These are phyloP conservation scores for Lepas anatifera DNA, from an alignment of 2,888 invertebrate genomes.

Conservation along the genomic window DNA sequence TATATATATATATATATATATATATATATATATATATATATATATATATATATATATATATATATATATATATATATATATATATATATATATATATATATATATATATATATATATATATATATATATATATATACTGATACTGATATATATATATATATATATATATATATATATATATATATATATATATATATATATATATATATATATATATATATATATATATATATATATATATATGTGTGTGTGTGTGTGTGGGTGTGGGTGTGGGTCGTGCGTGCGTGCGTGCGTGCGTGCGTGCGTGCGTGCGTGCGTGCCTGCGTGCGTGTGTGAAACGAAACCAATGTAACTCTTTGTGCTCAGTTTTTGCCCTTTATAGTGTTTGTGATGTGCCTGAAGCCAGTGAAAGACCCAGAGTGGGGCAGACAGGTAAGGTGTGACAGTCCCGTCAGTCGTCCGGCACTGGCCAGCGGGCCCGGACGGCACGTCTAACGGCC, in stretches of 20 bases:
- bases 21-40: too few relatives aligned
- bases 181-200: slow-evolving; percentile 2
- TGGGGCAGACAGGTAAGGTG: not conserved
- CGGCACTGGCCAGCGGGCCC: too few relatives aligned
- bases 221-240: slow-evolving; percentile 8
- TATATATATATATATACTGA: not conserved
- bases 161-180: not conserved
- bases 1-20: too few relatives aligned
- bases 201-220: slow-evolving; percentile 10
- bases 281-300: too few relatives aligned
- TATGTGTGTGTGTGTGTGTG: slow-evolving; percentile 2
- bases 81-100: not conserved
- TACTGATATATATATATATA: not conserved
- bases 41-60: slow-evolving; percentile 16
- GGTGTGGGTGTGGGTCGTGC: too few relatives aligned
- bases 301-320: too few relatives aligned
- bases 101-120: not conserved
- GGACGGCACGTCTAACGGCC: too few relatives aligned
- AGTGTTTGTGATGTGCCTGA: not conserved
- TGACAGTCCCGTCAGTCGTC: too few relatives aligned
- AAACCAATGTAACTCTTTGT: not conserved
- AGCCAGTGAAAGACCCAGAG: not conserved
- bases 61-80: slow-evolving; percentile 9
- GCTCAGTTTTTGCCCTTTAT: not conserved
- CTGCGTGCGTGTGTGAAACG: not conserved